Base-by-base conservation (phyloP, 2,888 invertebrate genomes). In the Sabatieria punctata region DNA sequence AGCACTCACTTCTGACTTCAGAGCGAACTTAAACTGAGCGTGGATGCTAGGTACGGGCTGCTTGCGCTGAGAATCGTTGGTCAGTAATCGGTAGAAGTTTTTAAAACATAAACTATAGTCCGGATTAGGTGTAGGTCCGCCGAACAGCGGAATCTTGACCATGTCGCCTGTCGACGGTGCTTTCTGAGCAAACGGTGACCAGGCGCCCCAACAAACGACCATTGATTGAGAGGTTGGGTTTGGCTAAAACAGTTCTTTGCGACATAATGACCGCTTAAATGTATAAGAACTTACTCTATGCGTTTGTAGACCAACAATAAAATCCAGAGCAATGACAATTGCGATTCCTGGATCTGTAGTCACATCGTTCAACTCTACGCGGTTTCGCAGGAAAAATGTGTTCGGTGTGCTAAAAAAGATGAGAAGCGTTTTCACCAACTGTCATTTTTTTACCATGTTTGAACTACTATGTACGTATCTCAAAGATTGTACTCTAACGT, bases 121-220 rank as follows among this genome's bases (percentile, higher is more conserved):
- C 1, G 70, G 69, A 46, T 65, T 65, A 1, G 63, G 60, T 2
- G 56, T 54, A 1, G 69, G 64, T 3, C 71, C 70, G 42, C 70
- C 68, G 8, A 64, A 54, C 45, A 71, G 49, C 2, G 56, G 53
- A 1, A 61, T 55, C n/a, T 50, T 48, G 44, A 60, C 44, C 6
- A 45, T 49, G 6, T 55, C 57, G 11, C 60, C 55, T 2, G 61
- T 58, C 1, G 51, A 51, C 15, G 49, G 52, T 41, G 51, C 51
- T 4, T 60, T 55, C 21, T 63, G 58, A 1, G 57, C 49, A 49
- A 66, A 64, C 0, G 70, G 70, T 44, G 61, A 63, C 68, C 68
- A 71, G 1, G 65, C 67, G 15, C 66, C 64, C 71, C 70, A 71
- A 11, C 69, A 60, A 2, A 71, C 49, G 2, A 60, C 51, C 15